A percentile compares a stretch with the other conserved stretches of the same genome.
phyloP scores from a whole-genome alignment of 35 echinoderm and acorn worm species.

The Nesometra sesokonis region DNA sequence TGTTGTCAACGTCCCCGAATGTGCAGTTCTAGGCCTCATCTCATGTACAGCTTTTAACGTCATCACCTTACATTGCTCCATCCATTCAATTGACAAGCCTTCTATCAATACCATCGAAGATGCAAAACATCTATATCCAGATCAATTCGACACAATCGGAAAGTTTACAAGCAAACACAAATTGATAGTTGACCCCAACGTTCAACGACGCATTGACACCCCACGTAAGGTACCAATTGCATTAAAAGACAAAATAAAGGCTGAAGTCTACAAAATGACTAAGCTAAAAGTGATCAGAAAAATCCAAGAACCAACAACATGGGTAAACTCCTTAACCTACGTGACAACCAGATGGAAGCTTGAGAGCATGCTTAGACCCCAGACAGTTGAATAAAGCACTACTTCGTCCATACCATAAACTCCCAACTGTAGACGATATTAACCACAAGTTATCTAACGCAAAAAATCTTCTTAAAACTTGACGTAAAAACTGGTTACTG shows the following conservation, averaged over 20 bases:
- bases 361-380: constrained; percentile 3
- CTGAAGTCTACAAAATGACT: too few relatives aligned
- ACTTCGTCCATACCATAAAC: not conserved
- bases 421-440: constrained; percentile 15
- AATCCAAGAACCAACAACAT: not conserved
- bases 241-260: too few relatives aligned
- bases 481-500: constrained; percentile 54
- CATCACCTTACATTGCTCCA: constrained; percentile 9
- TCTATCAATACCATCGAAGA: not conserved
- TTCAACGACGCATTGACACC: constrained; percentile 21
- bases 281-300: too few relatives aligned
- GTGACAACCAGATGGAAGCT: too few relatives aligned
- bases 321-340: too few relatives aligned
- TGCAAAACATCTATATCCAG: constrained; percentile 10
- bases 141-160: constrained; percentile 25
- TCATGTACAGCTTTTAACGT: not conserved
- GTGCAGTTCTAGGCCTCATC: constrained; percentile 17
- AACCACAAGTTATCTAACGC: constrained; percentile 9
- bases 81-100: not conserved
- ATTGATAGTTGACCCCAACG: constrained; percentile 12
- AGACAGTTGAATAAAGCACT: constrained; percentile 12
- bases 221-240: not conserved
- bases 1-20: constrained; percentile 13
- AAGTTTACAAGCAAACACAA: constrained; percentile 2
- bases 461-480: constrained; percentile 43